Evolutionary conservation across 2,797 vertebrate genomes (phyloP).

Genomic region (Takifugu ocellatus): DNA sequence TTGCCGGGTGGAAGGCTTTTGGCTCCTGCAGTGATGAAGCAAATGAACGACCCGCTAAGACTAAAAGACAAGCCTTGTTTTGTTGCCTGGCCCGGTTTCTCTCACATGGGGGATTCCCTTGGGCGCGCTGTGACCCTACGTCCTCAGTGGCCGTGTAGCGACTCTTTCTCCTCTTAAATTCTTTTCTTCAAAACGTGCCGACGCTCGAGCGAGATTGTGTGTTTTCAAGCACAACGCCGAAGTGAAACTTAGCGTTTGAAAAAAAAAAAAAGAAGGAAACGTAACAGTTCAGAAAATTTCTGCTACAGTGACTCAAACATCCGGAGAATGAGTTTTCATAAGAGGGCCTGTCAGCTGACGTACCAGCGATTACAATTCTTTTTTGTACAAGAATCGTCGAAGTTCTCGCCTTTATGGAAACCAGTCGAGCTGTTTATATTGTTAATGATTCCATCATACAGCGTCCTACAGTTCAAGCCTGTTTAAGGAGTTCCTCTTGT

Average conservation of each 20-base stretch:
- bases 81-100: conserved; percentile 21
- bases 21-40: conserved; percentile 4
- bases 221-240: background rate
- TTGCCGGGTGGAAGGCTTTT: background rate
- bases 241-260: background rate
- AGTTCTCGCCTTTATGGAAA: too few species aligned
- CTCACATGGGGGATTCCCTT: conserved; percentile 65
- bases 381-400: background rate
- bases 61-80: conserved; percentile 55
- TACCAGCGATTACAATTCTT: background rate
- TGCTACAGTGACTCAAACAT: background rate
- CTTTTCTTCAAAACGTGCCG: background rate
- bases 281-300: background rate
- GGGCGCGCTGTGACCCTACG: conserved; percentile 41
- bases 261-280: background rate
- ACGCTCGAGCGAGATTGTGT: too few species aligned
- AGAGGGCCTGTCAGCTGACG: conserved; percentile 3
- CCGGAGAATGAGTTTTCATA: background rate
- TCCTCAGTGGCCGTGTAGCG: conserved; percentile 28
- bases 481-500: too few species aligned
- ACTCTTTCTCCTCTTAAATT: background rate
- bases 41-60: conserved; percentile 15
- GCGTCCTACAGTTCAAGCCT: too few species aligned
- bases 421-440: too few species aligned
- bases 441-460: too few species aligned